Evolutionary conservation across 2,797 vertebrate species (phyloP).

Genomic region (Taeniopygia guttata): DNA sequence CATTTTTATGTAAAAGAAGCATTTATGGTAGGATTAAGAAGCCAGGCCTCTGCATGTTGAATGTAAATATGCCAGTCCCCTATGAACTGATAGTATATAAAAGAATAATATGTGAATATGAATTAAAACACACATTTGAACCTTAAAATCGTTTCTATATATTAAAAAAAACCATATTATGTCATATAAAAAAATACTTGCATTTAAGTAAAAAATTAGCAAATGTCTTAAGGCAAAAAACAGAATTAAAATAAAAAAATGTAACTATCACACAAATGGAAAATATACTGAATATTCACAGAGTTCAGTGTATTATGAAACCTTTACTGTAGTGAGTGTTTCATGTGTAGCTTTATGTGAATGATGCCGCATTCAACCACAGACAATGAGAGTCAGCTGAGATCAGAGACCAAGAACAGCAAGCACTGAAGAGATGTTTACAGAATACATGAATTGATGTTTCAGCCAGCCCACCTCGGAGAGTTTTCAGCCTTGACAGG

Average conservation of each 20-base stretch:
- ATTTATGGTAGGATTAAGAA: not conserved
- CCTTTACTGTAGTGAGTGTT: too few species aligned
- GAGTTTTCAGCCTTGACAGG: not conserved
- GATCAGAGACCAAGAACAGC: not conserved
- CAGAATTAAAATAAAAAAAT: not conserved
- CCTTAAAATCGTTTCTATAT: not conserved
- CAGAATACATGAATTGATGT: not conserved
- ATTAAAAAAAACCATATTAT: not conserved
- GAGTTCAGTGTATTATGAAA: not conserved
- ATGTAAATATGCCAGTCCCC: not conserved
- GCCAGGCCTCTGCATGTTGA: not conserved
- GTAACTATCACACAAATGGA: not conserved
- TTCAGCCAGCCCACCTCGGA: not conserved
- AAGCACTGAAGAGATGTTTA: not conserved
- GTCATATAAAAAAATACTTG: not conserved
- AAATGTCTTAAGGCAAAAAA: not conserved
- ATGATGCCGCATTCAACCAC: not conserved
- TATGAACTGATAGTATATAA: not conserved
- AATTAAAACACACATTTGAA: not conserved
- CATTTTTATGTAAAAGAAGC: not conserved
- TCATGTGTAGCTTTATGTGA: not conserved
- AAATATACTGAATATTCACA: not conserved
- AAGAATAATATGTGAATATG: not conserved
- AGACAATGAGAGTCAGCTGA: not conserved
- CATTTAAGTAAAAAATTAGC: not conserved